Base-by-base conservation (phyloP, 2,888 invertebrate genomes). In the Steinernema hermaphroditum region DNA sequence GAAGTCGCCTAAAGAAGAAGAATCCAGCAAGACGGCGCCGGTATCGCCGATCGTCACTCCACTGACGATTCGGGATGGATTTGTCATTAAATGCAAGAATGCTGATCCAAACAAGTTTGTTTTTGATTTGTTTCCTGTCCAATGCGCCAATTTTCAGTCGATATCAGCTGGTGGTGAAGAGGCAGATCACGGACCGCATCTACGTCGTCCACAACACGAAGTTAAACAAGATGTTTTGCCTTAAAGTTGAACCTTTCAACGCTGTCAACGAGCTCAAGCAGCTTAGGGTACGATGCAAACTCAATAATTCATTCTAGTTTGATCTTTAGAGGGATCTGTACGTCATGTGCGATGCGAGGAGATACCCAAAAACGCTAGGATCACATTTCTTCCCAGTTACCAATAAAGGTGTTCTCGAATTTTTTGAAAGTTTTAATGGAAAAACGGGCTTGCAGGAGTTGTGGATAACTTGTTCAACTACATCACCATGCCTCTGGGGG, bases 401-500 rank as follows among this genome's bases (percentile, higher is more conserved):
- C 16, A 62, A 62, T n/a, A 62, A 32, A 32, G 62, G 62, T 62
- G 32, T 34, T n/a, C n/a, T n/a, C n/a, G n/a, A n/a, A n/a, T n/a
- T n/a, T n/a, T n/a, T n/a, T n/a, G n/a, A n/a, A n/a, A n/a, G n/a
- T n/a, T n/a, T n/a, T n/a, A n/a, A n/a, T n/a, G n/a, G n/a, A n/a
- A n/a, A n/a, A n/a, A n/a, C n/a, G n/a, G n/a, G n/a, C n/a, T n/a
- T n/a, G n/a, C n/a, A 62, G 62, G 62, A 62, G 29, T 29, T 32
- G 62, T 62, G 6, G 62, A 62, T 12, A 16, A 62, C 62, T 9
- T 16, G 4, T 62, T 62, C 62, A 62, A 62, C 62, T 62, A 62
- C 62, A 62, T 62, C 62, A 32, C 32, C 32, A 62, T 62, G 62
- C 62, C 62, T 6, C 62, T 62, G 29, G 62, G 62, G 2, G 62